These are phyloP conservation scores for Pelobates cultripes DNA, from an alignment of 2,797 vertebrate genomes.

Conservation along the genomic window DNA sequence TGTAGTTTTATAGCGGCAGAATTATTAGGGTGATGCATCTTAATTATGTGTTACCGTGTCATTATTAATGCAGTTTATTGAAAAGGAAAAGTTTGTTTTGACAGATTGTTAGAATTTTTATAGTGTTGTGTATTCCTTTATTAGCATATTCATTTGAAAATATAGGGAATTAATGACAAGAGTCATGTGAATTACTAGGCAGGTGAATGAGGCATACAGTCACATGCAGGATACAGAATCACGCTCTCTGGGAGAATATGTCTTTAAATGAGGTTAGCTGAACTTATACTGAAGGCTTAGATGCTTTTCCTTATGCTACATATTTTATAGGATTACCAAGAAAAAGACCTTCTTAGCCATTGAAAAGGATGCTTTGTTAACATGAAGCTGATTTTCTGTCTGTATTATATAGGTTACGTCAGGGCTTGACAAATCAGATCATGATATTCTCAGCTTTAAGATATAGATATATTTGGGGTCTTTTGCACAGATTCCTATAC, in stretches of 20 bases:
- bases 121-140: neutral
- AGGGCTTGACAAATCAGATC: neutral
- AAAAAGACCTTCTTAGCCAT: slow-evolving; percentile 36
- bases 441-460: too few relatives aligned
- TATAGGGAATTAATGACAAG: slow-evolving; percentile 7
- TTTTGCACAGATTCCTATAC: too few relatives aligned
- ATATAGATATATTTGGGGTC: too few relatives aligned
- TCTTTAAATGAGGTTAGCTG: neutral
- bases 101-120: slow-evolving; percentile 1
- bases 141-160: slow-evolving; percentile 10
- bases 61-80: too few relatives aligned
- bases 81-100: neutral
- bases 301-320: slow-evolving; percentile 42
- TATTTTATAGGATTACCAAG: slow-evolving; percentile 49
- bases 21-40: too few relatives aligned
- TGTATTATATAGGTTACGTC: slow-evolving; percentile 8
- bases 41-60: too few relatives aligned
- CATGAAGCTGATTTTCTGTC: slow-evolving; percentile 4
- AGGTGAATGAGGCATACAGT: neutral
- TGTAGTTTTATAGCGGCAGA: too few relatives aligned
- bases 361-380: slow-evolving; percentile 25
- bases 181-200: slow-evolving; percentile 20
- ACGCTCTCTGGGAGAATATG: neutral
- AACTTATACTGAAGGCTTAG: slow-evolving; percentile 23
- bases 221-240: slow-evolving; percentile 8